Conservation (phyloP, 2,113 vertebrate genomes). For the Sceloporus tristichus region DNA sequence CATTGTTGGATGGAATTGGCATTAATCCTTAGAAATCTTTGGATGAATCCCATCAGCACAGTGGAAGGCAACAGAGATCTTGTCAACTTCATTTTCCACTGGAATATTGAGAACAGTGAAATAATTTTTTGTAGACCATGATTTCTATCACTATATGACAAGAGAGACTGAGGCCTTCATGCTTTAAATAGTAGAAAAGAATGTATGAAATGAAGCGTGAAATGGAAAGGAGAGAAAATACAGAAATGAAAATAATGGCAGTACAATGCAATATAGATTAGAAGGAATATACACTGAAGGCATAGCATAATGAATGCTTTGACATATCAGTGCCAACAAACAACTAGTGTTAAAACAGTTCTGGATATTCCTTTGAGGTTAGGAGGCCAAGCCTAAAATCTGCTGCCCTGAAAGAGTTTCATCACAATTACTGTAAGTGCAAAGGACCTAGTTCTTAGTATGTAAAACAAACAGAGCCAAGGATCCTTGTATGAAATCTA, state of each 20-base stretch:
- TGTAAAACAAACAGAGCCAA: neutral
- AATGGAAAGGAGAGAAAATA: neutral
- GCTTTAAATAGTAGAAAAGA: neutral
- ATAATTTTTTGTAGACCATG: neutral
- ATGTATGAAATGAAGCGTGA: slow-evolving; percentile 18
- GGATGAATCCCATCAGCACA: too few relatives aligned
- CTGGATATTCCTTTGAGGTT: neutral
- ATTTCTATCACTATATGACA: neutral
- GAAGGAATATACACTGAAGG: neutral
- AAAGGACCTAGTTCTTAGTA: too few relatives aligned
- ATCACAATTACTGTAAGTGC: neutral
- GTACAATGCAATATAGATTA: neutral
- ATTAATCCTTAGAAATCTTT: too few relatives aligned
- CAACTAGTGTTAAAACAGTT: neutral
- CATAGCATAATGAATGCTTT: neutral
- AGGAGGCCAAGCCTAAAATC: neutral
- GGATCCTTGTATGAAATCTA: neutral
- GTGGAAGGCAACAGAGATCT: too few relatives aligned
- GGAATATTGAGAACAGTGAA: neutral
- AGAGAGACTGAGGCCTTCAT: neutral
- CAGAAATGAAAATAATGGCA: neutral
- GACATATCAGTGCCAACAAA: neutral
- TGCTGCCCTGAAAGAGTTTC: neutral
- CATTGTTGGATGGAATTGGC: too few relatives aligned
- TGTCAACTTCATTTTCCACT: neutral